These are phyloP conservation scores for Zophobas atratus DNA, from an alignment of 1,140 invertebrate species.

Conservation along the genomic window DNA sequence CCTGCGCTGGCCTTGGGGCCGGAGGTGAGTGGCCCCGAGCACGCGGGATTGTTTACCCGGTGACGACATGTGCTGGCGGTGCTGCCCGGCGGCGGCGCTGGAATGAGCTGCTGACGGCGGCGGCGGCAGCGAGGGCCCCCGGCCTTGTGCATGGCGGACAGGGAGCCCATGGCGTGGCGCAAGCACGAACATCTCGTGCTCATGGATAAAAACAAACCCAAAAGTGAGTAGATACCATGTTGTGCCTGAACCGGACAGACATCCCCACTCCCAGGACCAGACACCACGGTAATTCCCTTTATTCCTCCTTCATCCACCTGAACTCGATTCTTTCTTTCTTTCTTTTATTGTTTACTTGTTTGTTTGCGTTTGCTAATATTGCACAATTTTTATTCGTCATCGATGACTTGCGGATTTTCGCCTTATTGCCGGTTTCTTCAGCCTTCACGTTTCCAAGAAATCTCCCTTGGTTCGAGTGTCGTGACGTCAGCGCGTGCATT, in stretches of 20 bases:
- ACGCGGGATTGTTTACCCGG: conserved; percentile 66
- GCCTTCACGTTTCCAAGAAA: conserved; percentile 18
- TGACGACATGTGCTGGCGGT: conserved; percentile 65
- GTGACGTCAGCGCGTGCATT: neutral
- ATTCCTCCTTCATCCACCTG: too few species aligned
- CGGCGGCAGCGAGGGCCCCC: conserved; percentile 52
- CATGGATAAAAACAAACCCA: conserved; percentile 80
- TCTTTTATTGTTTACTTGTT: too few species aligned
- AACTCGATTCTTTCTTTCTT: too few species aligned
- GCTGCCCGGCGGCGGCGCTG: conserved; percentile 26
- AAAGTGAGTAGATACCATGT: conserved; percentile 72
- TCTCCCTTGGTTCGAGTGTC: conserved; percentile 1
- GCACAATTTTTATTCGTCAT: too few species aligned
- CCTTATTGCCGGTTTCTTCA: neutral
- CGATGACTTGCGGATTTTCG: neutral
- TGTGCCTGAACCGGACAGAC: too few species aligned
- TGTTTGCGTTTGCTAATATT: too few species aligned
- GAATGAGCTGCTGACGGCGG: conserved; percentile 61
- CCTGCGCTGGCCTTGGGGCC: conserved; percentile 63
- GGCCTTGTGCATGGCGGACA: conserved; percentile 68
- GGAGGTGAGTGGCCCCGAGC: conserved; percentile 65
- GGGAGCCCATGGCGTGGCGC: conserved; percentile 78
- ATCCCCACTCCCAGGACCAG: neutral
- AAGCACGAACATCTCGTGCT: conserved; percentile 82
- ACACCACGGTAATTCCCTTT: neutral